phyloP scores from a whole-genome alignment of 2,113 vertebrate species.

The Scolopax mira region DNA sequence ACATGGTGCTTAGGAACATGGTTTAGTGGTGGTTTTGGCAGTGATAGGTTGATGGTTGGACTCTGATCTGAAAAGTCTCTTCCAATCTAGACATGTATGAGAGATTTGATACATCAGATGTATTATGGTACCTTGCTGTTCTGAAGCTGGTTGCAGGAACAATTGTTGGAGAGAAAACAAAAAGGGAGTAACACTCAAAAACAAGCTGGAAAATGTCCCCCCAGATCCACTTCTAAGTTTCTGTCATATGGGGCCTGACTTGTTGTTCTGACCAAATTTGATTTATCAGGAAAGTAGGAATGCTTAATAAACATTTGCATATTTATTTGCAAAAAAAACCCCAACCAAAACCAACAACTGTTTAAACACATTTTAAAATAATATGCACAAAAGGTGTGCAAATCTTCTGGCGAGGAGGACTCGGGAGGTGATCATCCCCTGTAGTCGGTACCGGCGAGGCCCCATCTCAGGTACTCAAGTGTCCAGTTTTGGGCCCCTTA shows the following conservation, averaged over 20 bases:
- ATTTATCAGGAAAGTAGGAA: background rate
- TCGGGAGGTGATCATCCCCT: no score
- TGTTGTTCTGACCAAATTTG: background rate
- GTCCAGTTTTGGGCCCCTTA: no score
- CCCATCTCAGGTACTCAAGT: no score
- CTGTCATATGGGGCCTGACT: background rate
- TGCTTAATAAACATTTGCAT: background rate
- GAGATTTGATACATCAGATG: background rate
- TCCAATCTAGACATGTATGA: background rate
- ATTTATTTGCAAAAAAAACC: background rate
- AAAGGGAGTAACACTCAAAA: background rate
- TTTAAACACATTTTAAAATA: background rate
- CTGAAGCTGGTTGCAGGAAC: background rate
- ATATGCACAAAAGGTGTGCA: background rate
- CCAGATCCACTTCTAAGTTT: background rate
- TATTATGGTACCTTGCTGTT: background rate
- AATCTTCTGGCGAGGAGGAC: background rate
- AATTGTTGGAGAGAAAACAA: fast-evolving
- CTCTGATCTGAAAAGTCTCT: background rate
- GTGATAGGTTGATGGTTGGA: background rate
- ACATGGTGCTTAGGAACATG: background rate
- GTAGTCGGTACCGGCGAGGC: no score
- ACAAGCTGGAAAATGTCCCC: background rate
- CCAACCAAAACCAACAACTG: no score
- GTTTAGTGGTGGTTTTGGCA: background rate